Base-by-base conservation (phyloP, 2,888 invertebrate species). In the Drosophila cracens region DNA sequence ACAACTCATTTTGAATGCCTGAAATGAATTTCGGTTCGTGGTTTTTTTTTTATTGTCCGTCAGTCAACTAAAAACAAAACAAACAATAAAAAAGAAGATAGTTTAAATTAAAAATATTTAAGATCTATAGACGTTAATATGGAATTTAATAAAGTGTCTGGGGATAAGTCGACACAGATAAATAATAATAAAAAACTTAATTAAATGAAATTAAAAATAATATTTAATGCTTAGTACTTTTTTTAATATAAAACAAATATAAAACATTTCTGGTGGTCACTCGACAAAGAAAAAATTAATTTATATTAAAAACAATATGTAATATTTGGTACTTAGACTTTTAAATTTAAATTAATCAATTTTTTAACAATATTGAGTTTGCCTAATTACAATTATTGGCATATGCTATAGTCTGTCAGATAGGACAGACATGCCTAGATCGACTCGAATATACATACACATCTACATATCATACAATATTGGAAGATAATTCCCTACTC, bases 1-100 rank as follows among this genome's bases (percentile, higher is more conserved):
- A 64, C 40, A 40, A 43, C 62, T 40, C 38, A 8, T 27, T 31
- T 60, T n/a, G 16, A 46, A 33, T 27, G 18, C 25, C 11, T 11
- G 43, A 29, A n/a, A 49, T 60, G 29, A 27, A 40, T 40, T 38
- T n/a, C 10, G 18, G 8, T 0, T 46, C 16, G 16, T 7, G 2
- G 8, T 46, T 46, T 21, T 16, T 46, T 40, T 21, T 25, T 4
- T 16, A 46, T 16, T 25, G 16, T 25, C 46, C n/a, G 0, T 8
- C 40, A n/a, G 8, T 16, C 46, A 46, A 8, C 4, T 46, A 36
- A 36, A 43, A 43, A 10, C 18, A 43, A 43, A 33, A 33, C 40
- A 40, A 40, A 21, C 11, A 21, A 21, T 21, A 43, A 49, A 49
- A 10, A 11, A 10, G 8, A 27, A 16, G 2, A 4, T 46, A 11